Base-by-base conservation (phyloP, 2,797 vertebrate species). In the Scolopax rusticola region DNA sequence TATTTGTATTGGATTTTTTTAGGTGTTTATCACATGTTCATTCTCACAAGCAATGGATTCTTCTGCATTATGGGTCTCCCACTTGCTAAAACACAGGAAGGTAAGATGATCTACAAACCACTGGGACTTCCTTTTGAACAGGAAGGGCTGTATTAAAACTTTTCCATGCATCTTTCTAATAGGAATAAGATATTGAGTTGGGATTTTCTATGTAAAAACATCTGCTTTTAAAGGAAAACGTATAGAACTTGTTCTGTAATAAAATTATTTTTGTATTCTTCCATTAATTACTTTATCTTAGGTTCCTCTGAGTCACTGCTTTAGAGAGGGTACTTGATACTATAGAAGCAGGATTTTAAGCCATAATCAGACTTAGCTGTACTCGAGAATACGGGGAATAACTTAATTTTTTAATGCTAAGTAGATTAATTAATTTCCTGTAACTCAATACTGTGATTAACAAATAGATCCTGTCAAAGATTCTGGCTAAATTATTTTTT, bases 11-110 rank as follows among this genome's bases (percentile, higher is more conserved):
- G 59, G 32, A 0, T 17, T 75, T 86, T 97, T 95, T 69, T 71
- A 99, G 99, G 99, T 67, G 96, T 98, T 68, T 99, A 98, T 95
- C 98, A 99, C 65, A 97, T 99, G 90, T 98, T 99, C 79, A 94
- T 99, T 64, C 98, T 99, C 60, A 98, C 98, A 21, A 98, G 97
- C 54, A 98, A 96, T 93, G 99, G 99, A 6, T 99, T 99, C 92
- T 99, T 99, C 97, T 99, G 98, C 91, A 97, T 99, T 94, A 98
- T 98, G 96, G 98, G 99, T 86, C 98, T 99, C 51, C 98, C 98
- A 40, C 97, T 99, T 98, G 97, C 96, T 92, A 98, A 98, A 95
- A 98, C 98, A 5, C 98, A 99, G 82, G 98, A 98, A 98, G 99
- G 99, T 99, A 98, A 90, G 76, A 81, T 12, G 15, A 89, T 48